A percentile compares a stretch with the other conserved stretches of the same genome.
These are phyloP conservation scores for Lasiurus borealis DNA, from an alignment of 2,113 vertebrate genomes.

Conservation along the genomic window DNA sequence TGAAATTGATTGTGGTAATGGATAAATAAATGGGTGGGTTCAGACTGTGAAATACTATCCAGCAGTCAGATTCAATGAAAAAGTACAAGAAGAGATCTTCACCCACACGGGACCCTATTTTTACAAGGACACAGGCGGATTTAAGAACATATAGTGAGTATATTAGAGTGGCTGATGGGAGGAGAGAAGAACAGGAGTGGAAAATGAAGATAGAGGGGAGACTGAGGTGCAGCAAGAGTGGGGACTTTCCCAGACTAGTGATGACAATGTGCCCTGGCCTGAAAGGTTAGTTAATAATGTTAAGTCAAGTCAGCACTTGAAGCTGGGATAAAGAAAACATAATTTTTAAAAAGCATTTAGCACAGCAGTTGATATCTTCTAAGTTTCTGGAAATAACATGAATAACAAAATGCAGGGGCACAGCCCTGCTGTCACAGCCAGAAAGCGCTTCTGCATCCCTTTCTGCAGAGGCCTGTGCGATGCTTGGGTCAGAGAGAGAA, in stretches of 20 bases:
- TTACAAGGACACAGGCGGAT: not conserved
- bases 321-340: not conserved
- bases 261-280: not conserved
- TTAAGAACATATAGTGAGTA: not conserved
- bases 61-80: not conserved
- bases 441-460: not conserved
- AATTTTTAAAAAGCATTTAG: not conserved
- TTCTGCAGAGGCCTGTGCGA: not conserved
- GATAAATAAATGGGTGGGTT: not conserved
- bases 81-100: not conserved
- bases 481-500: conserved; percentile 12
- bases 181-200: not conserved
- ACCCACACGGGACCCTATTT: not conserved
- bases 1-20: not conserved
- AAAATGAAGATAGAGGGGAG: not conserved
- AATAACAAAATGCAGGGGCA: not conserved
- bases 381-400: not conserved
- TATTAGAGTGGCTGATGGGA: not conserved
- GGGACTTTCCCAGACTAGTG: not conserved
- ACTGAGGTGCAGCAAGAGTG: not conserved
- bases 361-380: not conserved
- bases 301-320: not conserved
- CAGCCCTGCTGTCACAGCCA: not conserved
- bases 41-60: not conserved
- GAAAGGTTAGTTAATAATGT: not conserved